Evolutionary conservation across 2,797 vertebrate genomes (phyloP).

Genomic region (Discoglossus pictus): DNA sequence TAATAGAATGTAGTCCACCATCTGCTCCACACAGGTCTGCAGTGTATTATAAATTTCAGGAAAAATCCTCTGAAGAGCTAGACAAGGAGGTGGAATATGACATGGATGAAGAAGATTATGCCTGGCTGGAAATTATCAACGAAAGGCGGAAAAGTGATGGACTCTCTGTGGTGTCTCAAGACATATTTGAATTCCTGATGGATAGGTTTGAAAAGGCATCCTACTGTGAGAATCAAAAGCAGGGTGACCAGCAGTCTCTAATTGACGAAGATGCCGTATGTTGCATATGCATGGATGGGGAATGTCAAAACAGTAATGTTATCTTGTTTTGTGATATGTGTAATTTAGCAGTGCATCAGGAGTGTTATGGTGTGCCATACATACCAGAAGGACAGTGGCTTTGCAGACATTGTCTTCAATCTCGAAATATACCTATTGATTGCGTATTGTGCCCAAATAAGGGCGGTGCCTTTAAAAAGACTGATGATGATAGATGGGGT

Average conservation of each 20-base stretch:
- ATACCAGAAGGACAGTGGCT: conserved; percentile 97
- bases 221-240: conserved; percentile 87
- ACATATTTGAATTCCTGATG: conserved; percentile 94
- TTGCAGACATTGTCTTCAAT: conserved; percentile 93
- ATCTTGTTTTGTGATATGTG: conserved; percentile 96
- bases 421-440: conserved; percentile 79
- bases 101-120: conserved; percentile 97
- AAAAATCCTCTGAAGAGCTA: conserved; percentile 92
- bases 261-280: conserved; percentile 94
- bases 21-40: conserved; percentile 83
- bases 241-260: conserved; percentile 82
- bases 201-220: conserved; percentile 96
- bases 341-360: conserved; percentile 95
- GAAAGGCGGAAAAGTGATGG: conserved; percentile 87
- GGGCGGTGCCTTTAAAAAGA: conserved; percentile 96
- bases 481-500: conserved; percentile 94
- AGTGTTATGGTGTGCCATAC: conserved; percentile 97
- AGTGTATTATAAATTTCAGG: conserved; percentile 83
- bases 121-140: conserved; percentile 94
- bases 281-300: conserved; percentile 94
- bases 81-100: conserved; percentile 96
- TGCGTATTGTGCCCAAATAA: conserved; percentile 95
- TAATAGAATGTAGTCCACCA: conserved; percentile 92
- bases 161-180: conserved; percentile 86
- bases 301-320: conserved; percentile 93